phyloP scores from a whole-genome alignment of 2,888 invertebrate genomes.

The Ephialtes manifestator region DNA sequence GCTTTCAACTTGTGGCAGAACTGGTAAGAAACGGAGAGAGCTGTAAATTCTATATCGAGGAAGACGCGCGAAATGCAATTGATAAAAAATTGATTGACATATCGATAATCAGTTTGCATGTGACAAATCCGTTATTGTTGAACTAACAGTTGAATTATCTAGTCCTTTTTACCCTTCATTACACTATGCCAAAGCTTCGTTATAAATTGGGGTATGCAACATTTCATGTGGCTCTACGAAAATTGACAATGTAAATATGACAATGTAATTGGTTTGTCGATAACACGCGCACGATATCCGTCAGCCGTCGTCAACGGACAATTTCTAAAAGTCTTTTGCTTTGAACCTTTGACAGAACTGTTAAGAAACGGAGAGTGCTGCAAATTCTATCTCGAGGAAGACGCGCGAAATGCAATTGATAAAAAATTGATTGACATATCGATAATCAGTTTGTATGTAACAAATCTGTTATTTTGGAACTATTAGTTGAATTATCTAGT shows the following conservation, averaged over 20 bases:
- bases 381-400: too few species aligned
- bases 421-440: not conserved
- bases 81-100: too few species aligned
- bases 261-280: conserved; percentile 57
- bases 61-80: too few species aligned
- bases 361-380: too few species aligned
- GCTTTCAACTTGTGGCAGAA: too few species aligned
- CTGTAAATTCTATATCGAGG: too few species aligned
- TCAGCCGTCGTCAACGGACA: conserved; percentile 50
- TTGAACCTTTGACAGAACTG: too few species aligned
- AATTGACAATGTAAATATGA: conserved; percentile 53
- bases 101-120: not conserved
- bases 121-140: not conserved
- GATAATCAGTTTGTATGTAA: not conserved
- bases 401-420: too few species aligned
- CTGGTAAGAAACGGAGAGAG: too few species aligned
- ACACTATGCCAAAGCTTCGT: not conserved
- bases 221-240: conserved; percentile 13
- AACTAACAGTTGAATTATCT: too few species aligned
- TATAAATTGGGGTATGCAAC: not conserved
- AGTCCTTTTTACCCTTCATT: not conserved
- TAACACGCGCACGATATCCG: conserved; percentile 59
- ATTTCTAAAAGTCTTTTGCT: conserved; percentile 45
- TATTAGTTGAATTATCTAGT: not conserved
- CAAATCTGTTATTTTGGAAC: not conserved